Percentiles rank a stretch among this genome's conserved stretches.
These are phyloP conservation scores for Scortum barcoo DNA, from an alignment of 2,113 vertebrate genomes.

Conservation along the genomic window DNA sequence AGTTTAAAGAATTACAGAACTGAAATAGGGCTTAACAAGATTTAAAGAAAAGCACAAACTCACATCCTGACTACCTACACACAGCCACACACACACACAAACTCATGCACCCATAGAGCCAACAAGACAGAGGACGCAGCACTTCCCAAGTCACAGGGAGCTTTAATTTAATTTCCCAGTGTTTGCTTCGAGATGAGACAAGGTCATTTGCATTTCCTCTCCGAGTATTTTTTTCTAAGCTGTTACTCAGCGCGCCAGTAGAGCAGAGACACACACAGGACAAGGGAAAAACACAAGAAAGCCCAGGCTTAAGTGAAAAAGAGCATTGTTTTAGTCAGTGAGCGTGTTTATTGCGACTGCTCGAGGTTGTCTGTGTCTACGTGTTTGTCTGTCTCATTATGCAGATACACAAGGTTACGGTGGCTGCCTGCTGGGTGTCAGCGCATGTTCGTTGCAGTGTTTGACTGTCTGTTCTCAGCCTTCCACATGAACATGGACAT, in stretches of 20 bases:
- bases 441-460: slow-evolving; percentile 32
- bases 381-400: slow-evolving; percentile 66
- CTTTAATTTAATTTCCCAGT: slow-evolving; percentile 81
- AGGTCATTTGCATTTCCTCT: slow-evolving; percentile 78
- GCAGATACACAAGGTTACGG: slow-evolving; percentile 65
- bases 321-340: slow-evolving; percentile 43
- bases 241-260: slow-evolving; percentile 48
- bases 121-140: slow-evolving; percentile 39
- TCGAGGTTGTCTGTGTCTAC: slow-evolving; percentile 43
- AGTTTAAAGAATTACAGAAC: slow-evolving; percentile 20
- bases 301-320: slow-evolving; percentile 18
- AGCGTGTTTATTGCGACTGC: slow-evolving; percentile 31
- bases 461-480: slow-evolving; percentile 52
- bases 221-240: slow-evolving; percentile 61
- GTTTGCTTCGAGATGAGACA: slow-evolving; percentile 80
- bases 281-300: slow-evolving; percentile 39
- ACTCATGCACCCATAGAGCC: neutral
- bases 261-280: slow-evolving; percentile 36
- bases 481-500: slow-evolving; percentile 45
- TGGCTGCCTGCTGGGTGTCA: slow-evolving; percentile 61
- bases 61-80: slow-evolving; percentile 13
- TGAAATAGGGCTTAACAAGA: slow-evolving; percentile 38
- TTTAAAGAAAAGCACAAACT: slow-evolving; percentile 43
- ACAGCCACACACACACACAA: slow-evolving; percentile 14
- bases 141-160: slow-evolving; percentile 52